Evolutionary conservation across 2,113 vertebrate species (phyloP).

Genomic region (Nanorana parkeri): DNA sequence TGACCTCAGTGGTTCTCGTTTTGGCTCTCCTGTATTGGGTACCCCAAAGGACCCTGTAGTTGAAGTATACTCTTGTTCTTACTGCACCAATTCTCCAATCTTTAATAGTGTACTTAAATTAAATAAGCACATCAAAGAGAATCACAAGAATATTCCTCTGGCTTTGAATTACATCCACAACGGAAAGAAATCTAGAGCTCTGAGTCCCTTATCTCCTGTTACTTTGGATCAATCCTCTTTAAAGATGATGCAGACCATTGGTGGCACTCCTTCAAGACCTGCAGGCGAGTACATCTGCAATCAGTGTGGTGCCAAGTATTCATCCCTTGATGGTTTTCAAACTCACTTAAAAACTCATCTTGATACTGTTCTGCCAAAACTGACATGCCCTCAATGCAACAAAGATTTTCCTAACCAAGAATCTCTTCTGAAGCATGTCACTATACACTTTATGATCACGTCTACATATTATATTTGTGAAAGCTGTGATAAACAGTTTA

Average conservation of each 20-base stretch:
- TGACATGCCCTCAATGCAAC: conserved; percentile 97
- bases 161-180: conserved; percentile 97
- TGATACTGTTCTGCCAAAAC: conserved; percentile 88
- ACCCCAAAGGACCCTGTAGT: conserved; percentile 94
- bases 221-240: conserved; percentile 86
- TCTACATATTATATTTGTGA: conserved; percentile 98
- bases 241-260: conserved; percentile 86
- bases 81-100: conserved; percentile 97
- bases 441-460: conserved; percentile 96
- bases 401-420: conserved; percentile 98
- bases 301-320: conserved; percentile 94
- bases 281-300: conserved; percentile 93
- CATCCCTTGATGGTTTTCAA: conserved; percentile 94
- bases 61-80: conserved; percentile 96
- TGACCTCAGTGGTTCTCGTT: conserved; percentile 89
- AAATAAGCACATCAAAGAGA: conserved; percentile 98
- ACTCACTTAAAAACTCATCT: conserved; percentile 96
- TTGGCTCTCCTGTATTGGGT: conserved; percentile 91
- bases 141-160: conserved; percentile 98
- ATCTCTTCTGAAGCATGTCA: conserved; percentile 94
- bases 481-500: conserved; percentile 99
- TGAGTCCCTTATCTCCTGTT: conserved; percentile 93
- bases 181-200: conserved; percentile 91
- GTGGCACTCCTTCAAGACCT: conserved; percentile 81
- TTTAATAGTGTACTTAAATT: conserved; percentile 96